Percentiles rank a stretch among this genome's conserved stretches.
Conservation (phyloP, 2,797 vertebrate species). For the Lacerta bilineata region DNA sequence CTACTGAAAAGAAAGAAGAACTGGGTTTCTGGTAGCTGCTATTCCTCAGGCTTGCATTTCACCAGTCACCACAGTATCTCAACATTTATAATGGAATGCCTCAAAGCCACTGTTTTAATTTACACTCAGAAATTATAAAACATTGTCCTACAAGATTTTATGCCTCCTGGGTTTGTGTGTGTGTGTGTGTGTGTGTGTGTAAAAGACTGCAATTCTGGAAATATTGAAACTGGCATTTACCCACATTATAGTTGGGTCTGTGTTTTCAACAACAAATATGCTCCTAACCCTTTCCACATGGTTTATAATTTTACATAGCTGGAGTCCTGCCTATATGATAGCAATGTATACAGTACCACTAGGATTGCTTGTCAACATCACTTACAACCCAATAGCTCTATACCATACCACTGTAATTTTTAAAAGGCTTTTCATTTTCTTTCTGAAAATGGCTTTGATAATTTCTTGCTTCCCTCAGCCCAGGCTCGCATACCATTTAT, state of each 20-base stretch:
- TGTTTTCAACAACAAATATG: slow-evolving; percentile 10
- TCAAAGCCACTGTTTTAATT: background rate
- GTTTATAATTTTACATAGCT: slow-evolving; percentile 15
- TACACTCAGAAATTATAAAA: background rate
- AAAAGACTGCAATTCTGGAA: background rate
- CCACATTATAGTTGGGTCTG: background rate
- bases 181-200: too few species aligned
- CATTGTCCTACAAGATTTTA: background rate
- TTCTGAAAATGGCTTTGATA: slow-evolving; percentile 30
- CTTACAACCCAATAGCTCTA: background rate
- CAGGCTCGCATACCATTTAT: slow-evolving; percentile 42
- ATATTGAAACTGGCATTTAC: background rate
- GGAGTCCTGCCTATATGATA: background rate
- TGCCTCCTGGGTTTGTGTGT: background rate
- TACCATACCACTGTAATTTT: slow-evolving; percentile 11
- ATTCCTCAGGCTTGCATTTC: background rate
- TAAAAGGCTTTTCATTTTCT: slow-evolving; percentile 37
- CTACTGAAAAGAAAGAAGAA: background rate
- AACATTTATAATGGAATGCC: background rate
- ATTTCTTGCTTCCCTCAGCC: slow-evolving; percentile 37
- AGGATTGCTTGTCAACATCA: slow-evolving; percentile 29
- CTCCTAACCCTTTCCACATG: background rate
- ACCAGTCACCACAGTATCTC: background rate
- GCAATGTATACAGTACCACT: background rate
- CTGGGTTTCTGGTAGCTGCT: background rate